Evolutionary conservation across 2,888 invertebrate species (phyloP), one percentile per base, ranked within the genome.

Genomic region (Xestia rhomboidea): DNA sequence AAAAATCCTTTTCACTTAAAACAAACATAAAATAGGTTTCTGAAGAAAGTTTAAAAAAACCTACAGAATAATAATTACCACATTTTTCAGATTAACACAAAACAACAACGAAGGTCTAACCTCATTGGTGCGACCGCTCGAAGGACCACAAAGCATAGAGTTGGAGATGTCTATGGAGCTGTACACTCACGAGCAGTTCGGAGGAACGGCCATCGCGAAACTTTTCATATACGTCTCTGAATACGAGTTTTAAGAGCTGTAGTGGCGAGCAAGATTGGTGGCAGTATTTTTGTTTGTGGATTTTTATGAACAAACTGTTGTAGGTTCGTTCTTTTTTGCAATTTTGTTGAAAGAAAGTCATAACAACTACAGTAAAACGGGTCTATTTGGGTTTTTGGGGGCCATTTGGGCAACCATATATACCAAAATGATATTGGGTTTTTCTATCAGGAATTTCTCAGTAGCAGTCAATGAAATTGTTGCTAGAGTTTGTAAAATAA

Each of bases 101-200:
- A 94, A 92, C 8, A 97, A 97, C 21, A 97, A 98, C 85, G 98
- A 98, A 92, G 99, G 98, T 0, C 97, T 98, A 6, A 97, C 99
- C n/a, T 97, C 98, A 0, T 93, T 99, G 62, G 97, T 98, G 15
- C 97, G 97, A 77, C 97, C 98, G 0, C 97, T 99, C 1, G 97
- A 97, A 83, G 99, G 99, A 0, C 99, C 99, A 0, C 99, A 99
- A 93, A 99, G 99, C 90, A 98, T 99, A 85, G 98, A 99, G 89
- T 94, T 99, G 51, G 98, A 99, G 89, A 96, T 99, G 46, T 98
- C 97, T 83, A 99, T 99, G 99, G 98, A 98, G 76, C 97, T 99
- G 4, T 98, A 98, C 92, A 97, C 97, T 79, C 97, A 97, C 68
- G 97, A 98, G 8, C 97, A 97, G 71, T 98, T 98, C 83, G 98